Conservation (phyloP, 2,113 vertebrate species). For the Nymphicus hollandicus region DNA sequence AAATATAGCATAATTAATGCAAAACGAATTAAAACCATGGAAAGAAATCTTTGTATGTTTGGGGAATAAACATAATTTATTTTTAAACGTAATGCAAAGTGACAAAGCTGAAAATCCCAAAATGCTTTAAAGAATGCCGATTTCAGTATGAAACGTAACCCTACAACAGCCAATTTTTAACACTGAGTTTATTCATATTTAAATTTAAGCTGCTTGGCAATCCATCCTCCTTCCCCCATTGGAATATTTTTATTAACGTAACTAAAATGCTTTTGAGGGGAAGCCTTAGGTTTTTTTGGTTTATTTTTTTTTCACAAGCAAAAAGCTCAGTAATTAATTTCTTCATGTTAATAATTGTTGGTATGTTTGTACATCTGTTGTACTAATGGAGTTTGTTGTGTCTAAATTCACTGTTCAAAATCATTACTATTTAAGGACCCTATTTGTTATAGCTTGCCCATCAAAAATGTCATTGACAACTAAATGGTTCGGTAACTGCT, state of each 20-base stretch:
- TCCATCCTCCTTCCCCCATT: background rate
- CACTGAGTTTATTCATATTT: background rate
- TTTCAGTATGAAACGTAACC: background rate
- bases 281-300: background rate
- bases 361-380: background rate
- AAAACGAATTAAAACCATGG: slow-evolving; percentile 34
- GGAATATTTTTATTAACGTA: background rate
- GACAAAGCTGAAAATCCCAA: background rate
- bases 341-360: background rate
- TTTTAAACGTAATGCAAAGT: background rate
- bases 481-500: background rate
- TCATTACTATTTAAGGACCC: background rate
- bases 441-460: background rate
- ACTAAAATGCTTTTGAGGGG: background rate
- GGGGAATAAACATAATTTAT: background rate
- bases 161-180: background rate
- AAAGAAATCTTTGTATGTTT: background rate
- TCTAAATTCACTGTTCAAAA: background rate
- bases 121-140: background rate
- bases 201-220: background rate
- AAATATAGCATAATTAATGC: slow-evolving; percentile 40
- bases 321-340: background rate
- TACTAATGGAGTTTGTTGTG: background rate
- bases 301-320: background rate
- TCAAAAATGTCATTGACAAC: background rate